Percentiles rank a stretch among this genome's conserved stretches.
Conservation (phyloP, 2,797 vertebrate species). For the Takifugu ocellatus region DNA sequence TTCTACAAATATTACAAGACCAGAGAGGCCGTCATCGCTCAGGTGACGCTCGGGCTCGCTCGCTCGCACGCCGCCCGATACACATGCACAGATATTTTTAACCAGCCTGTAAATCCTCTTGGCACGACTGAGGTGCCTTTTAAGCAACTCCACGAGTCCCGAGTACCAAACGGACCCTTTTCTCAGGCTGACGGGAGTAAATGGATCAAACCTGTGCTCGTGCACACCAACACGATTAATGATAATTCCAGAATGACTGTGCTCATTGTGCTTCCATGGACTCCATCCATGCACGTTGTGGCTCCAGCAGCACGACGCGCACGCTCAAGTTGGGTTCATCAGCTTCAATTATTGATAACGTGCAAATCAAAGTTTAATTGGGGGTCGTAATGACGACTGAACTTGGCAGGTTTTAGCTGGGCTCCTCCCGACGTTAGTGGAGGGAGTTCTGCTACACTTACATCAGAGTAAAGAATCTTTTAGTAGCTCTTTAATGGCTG, state of each 20-base stretch:
- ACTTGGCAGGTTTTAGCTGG: not conserved
- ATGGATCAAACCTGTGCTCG: too few species aligned
- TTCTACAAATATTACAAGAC: conserved; percentile 94
- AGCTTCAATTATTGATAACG: not conserved
- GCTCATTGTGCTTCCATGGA: too few species aligned
- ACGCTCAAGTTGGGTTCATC: not conserved
- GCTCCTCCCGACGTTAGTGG: not conserved
- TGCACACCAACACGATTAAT: too few species aligned
- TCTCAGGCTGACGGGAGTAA: too few species aligned
- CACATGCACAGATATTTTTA: conserved; percentile 15
- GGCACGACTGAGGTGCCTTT: too few species aligned
- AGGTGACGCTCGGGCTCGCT: conserved; percentile 68
- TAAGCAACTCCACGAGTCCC: too few species aligned
- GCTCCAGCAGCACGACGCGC: not conserved
- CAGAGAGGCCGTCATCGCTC: conserved; percentile 95
- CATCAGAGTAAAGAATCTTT: too few species aligned
- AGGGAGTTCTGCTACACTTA: too few species aligned
- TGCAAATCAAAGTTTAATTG: conserved; percentile 1
- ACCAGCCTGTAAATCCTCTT: not conserved
- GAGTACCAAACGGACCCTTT: too few species aligned
- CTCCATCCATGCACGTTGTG: not conserved
- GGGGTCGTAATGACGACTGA: not conserved
- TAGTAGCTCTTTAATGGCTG: too few species aligned
- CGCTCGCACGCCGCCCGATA: not conserved
- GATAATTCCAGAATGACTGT: too few species aligned